Base-by-base conservation (phyloP, 2,888 invertebrate species). In the Lithophane leautieri region DNA sequence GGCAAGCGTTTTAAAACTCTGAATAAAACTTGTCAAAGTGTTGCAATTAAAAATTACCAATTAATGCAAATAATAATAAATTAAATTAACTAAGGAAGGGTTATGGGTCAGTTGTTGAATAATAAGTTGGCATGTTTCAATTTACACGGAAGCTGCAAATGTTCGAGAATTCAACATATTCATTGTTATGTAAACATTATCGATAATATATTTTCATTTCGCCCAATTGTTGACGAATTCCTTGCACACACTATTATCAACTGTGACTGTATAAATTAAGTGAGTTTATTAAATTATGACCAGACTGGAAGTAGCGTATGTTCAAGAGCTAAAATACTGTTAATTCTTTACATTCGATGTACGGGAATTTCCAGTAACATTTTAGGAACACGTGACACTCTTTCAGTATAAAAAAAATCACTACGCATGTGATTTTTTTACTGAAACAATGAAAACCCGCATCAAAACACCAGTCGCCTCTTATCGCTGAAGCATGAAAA, bases 111-210 rank as follows among this genome's bases (percentile, higher is more conserved):
- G 19, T 68, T 58, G 22, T 60, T 47, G 25, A 50, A 62, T 71
- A 69, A 61, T 47, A 50, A 16, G 42, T 42, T 42, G 42, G 42
- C 19, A 44, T 34, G 34, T 54, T 40, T 34, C 0, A 56, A 61
- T 44, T 67, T 19, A n/a, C 34, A 60, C 52, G 47, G 70, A 52
- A 52, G 40, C 71, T 71, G 65, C 60, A 70, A 68, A 71, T 65
- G 52, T n/a, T 40, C 28, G 34, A 75, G 73, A 60, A 76, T 78
- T 75, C 72, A 16, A 78, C 66, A 71, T 73, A 28, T 75, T 75
- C 68, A 11, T 1, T 85, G 79, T 87, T 86, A 86, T 86, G 84
- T 71, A 82, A 86, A 87, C 76, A 75, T 63, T 9, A 56, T 25
- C 82, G 82, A 87, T 80, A 83, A 66, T 67, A 62, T 79, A 56